Evolutionary conservation across 2,888 invertebrate species (phyloP).

Genomic region (Helleia helle): DNA sequence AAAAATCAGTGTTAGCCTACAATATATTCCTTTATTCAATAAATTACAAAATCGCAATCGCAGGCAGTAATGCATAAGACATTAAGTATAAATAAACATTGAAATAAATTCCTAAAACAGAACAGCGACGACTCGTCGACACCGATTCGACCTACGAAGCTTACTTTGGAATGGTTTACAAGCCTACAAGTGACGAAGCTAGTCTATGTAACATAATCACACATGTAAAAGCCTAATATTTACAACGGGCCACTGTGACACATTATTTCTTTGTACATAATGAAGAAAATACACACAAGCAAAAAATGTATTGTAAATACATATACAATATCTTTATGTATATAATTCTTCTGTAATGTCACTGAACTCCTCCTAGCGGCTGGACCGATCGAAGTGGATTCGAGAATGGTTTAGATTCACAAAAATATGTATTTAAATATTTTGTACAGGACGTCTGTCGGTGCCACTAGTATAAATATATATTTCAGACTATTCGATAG

Average conservation of each 20-base stretch:
- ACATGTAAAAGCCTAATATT: neutral
- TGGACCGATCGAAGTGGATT: too few species aligned
- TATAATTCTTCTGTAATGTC: too few species aligned
- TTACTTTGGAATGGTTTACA: slow-evolving; percentile 45
- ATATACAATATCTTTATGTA: too few species aligned
- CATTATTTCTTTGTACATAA: neutral
- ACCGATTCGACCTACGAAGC: slow-evolving; percentile 18
- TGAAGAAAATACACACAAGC: too few species aligned
- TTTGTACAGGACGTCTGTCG: too few species aligned
- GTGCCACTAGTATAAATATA: too few species aligned
- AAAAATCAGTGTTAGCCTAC: slow-evolving; percentile 36
- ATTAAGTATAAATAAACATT: slow-evolving; percentile 30
- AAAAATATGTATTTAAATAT: too few species aligned
- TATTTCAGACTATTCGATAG: too few species aligned
- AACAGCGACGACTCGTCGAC: slow-evolving; percentile 11
- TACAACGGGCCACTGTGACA: neutral
- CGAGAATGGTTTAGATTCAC: too few species aligned
- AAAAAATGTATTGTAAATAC: too few species aligned
- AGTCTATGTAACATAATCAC: slow-evolving; percentile 1
- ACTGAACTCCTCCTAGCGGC: too few species aligned
- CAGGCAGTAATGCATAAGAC: slow-evolving; percentile 31
- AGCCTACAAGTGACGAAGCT: slow-evolving; percentile 11
- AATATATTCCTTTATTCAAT: slow-evolving; percentile 54
- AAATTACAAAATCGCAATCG: slow-evolving; percentile 59
- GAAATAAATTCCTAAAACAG: slow-evolving; percentile 36